phyloP scores from a whole-genome alignment of 37 sponge, comb jelly and placozoan species.

The Tethya wilhelma region DNA sequence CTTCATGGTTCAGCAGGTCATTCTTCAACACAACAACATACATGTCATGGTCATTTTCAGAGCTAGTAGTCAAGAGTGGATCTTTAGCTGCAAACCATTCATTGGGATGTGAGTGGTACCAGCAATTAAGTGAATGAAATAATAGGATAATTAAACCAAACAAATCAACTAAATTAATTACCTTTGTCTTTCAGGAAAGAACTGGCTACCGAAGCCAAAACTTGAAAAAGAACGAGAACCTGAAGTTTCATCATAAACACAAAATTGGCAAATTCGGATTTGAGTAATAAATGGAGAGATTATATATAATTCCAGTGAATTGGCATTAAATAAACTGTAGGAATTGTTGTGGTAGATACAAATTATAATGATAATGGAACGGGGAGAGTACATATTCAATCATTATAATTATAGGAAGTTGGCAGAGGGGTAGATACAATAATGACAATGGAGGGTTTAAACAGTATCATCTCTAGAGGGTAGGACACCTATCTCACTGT shows the following conservation, averaged over 20 bases:
- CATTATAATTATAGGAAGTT: not conserved
- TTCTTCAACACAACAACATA: slow-evolving; percentile 45
- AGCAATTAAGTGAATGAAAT: too few species aligned
- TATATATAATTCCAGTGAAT: too few species aligned
- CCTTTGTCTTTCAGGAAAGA: too few species aligned
- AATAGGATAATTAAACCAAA: too few species aligned
- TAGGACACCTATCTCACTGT: slow-evolving; percentile 49
- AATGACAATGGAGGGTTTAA: not conserved
- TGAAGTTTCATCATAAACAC: too few species aligned
- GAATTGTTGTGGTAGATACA: not conserved
- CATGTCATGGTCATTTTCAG: slow-evolving; percentile 16
- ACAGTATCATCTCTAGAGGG: slow-evolving; percentile 17
- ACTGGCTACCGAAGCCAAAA: too few species aligned
- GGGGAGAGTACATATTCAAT: not conserved
- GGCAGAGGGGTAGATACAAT: not conserved
- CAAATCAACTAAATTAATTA: too few species aligned
- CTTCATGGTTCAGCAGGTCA: not conserved
- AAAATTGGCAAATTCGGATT: too few species aligned
- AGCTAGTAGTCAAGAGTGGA: slow-evolving; percentile 32
- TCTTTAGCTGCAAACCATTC: too few species aligned
- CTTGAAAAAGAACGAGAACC: too few species aligned
- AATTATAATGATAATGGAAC: not conserved
- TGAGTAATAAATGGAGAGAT: too few species aligned
- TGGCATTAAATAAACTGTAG: not conserved
- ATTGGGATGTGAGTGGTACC: too few species aligned